A percentile compares a stretch with the other conserved stretches of the same genome.
Evolutionary conservation across 2,113 vertebrate genomes (phyloP).

Genomic region (Brachyhypopomus gauderio): DNA sequence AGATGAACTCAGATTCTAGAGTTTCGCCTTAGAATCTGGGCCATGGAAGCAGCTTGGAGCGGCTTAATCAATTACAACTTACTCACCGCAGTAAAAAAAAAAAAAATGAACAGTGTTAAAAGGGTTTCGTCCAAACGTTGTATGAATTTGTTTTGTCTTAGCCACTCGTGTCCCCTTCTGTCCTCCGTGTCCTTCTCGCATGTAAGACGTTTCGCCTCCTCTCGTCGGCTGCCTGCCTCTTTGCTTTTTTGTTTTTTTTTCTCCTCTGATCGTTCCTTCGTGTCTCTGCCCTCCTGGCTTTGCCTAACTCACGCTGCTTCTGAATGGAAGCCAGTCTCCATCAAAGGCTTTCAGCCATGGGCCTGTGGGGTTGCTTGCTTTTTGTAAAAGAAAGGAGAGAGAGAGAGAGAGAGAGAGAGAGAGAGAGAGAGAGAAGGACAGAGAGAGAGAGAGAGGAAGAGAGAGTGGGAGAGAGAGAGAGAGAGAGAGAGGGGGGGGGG

Average conservation of each 20-base stretch:
- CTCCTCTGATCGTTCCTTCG: neutral
- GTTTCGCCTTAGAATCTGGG: constrained; percentile 5
- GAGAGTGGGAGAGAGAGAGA: constrained; percentile 46
- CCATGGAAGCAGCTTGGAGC: neutral
- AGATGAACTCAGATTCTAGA: constrained; percentile 18
- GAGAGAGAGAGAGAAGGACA: constrained; percentile 32
- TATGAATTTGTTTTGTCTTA: neutral
- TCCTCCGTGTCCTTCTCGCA: neutral
- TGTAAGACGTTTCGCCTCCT: neutral
- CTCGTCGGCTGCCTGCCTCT: neutral
- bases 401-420: neutral
- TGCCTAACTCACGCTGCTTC: constrained; percentile 2
- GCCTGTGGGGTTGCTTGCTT: neutral
- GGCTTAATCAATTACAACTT: neutral
- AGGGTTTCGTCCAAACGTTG: neutral
- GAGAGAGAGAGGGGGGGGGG: no score
- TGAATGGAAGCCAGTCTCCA: constrained; percentile 8
- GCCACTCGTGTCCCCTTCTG: neutral
- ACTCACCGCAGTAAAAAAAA: neutral
- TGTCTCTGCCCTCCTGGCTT: neutral
- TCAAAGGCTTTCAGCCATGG: neutral
- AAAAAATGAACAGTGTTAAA: neutral
- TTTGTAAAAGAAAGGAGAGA: constrained; percentile 18
- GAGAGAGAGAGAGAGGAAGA: constrained; percentile 1
- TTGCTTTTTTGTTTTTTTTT: neutral